Base-by-base conservation (phyloP, 2,888 invertebrate species). In the Polymixis lichenea region DNA sequence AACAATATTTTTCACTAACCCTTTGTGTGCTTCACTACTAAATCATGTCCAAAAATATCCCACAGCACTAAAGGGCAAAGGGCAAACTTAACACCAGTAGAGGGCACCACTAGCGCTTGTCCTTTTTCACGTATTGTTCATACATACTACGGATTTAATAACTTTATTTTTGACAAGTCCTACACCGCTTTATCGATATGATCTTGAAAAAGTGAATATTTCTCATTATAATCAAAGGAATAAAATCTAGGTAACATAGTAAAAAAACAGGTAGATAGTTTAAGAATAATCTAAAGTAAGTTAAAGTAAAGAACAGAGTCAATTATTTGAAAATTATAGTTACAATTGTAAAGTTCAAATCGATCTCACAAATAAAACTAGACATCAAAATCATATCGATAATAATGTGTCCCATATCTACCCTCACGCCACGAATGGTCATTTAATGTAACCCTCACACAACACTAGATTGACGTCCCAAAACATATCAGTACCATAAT, bases 311-410 rank as follows among this genome's bases (percentile, higher is more conserved):
- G 8, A 75, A 25, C 4, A 60, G 5, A 51, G 38, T 13, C 58
- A 60, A 60, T 25, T 38, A 76, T 22, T 25, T 43, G 22, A 66
- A 51, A 65, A 38, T 19, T 9, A 32, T n/a, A 46, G 5, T 38
- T 28, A 77, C 11, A 56, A 11, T 28, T 53, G n/a, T 53, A 49
- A 25, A 56, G n/a, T 15, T 51, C 22, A 38, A 53, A 46, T 17
- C 3, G 11, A 32, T 43, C 49, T 17, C 22, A 43, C 32, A 67
- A 61, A 64, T 46, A 25, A 2, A 38, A 22, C 8, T 67, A 19
- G 13, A 58, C 28, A 38, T 46, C 72, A 71, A 58, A 84, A 72
- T 72, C 72, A 79, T 79, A 84, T 71, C 79, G 78, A 83, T 53
- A 78, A 56, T 38, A 7, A 53, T 75, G 43, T 62, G 22, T 28